Evolutionary conservation across 1,140 invertebrate genomes (phyloP), one percentile per base, ranked within the genome.

Genomic region (Lethocerus indicus): DNA sequence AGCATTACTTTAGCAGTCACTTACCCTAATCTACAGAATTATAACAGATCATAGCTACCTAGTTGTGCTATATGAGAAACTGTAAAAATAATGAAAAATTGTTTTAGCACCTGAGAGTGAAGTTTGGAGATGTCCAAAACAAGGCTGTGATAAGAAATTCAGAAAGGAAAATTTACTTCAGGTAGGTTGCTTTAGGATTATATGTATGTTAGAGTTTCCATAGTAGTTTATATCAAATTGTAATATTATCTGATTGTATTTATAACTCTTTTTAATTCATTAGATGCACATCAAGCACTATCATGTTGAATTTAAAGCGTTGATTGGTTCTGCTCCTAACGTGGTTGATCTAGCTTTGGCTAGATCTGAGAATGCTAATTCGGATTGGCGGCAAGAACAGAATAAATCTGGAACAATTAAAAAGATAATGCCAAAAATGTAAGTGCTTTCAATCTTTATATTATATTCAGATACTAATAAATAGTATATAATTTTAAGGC

Each of bases 251-350:
- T n/a, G n/a, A 7, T 44, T 44, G 21, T 7, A 44, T 44, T 12
- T 24, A 24, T 44, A 12, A n/a, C 23, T 26, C 42, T 45, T 39
- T 45, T 47, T 26, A 52, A 39, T 13, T 47, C 54, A 57, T 26
- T 59, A 68, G 63, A 89, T 90, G 77, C 87, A 91, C 58, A 80
- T 90, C n/a, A 88, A 89, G 57, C 86, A 90, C 64, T 90, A 89
- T 60, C 87, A 91, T 66, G 74, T 78, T 1, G 83, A 88, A 54
- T 72, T 83, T 54, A 75, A 73, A 1, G 77, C 84, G 58, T 77
- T 79, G 61, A 63, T 87, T 35, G 81, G 81, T 5, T 73, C 72
- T 6, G 85, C 83, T 2, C 83, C 84, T 16, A 89, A 89, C 65
- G 86, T 90, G 45, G 73, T 82, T 21, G 85, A 89, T 62, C 64